Evolutionary conservation across 2,113 vertebrate species (phyloP), one percentile per base, ranked within the genome.

Genomic region (Glareola pratincola): DNA sequence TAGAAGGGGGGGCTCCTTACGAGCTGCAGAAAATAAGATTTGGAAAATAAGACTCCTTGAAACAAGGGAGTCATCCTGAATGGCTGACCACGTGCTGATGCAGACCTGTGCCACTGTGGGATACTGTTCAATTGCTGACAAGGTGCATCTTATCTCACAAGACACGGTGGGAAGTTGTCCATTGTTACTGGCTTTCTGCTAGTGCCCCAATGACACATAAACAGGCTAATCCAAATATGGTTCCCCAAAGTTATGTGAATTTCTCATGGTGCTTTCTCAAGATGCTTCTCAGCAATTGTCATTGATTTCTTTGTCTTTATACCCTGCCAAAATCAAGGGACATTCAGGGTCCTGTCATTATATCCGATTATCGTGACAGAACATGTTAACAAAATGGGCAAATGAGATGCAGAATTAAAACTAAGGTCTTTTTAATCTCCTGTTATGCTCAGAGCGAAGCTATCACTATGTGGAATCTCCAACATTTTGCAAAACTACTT

Each of bases 221-320:
- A 18, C 0, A 1, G 27, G 23, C 15, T 45, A 62, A 69, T 54
- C 6, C 1, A 48, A 74, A 20, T 12, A 34, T 6, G 2, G 20
- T 79, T 47, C 8, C 9, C 10, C 10, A 23, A 18, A 76, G 8
- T 17, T 6, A 72, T 14, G 17, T 27, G 8, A 5, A 50, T 85
- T 83, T 57, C 53, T 60, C 18, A 7, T 62, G 15, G 14, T 50
- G 12, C 7, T 83, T 90, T 92, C 57, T 93, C 29, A 73, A n/a
- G 37, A 36, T 34, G 15, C 3, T 18, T 66, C 41, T 83, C n/a
- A 53, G 45, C 24, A 85, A 59, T 34, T 79, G 14, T 12, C 17
- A 19, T 29, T 53, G 37, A 36, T 41, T 47, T 47, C 2, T 90
- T 60, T 63, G 14, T 32, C 20, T 67, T 88, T 63, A 51, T 23